Evolutionary conservation across 1,140 invertebrate species (phyloP), one percentile per base, ranked within the genome.

Genomic region (Calycopis cecrops): DNA sequence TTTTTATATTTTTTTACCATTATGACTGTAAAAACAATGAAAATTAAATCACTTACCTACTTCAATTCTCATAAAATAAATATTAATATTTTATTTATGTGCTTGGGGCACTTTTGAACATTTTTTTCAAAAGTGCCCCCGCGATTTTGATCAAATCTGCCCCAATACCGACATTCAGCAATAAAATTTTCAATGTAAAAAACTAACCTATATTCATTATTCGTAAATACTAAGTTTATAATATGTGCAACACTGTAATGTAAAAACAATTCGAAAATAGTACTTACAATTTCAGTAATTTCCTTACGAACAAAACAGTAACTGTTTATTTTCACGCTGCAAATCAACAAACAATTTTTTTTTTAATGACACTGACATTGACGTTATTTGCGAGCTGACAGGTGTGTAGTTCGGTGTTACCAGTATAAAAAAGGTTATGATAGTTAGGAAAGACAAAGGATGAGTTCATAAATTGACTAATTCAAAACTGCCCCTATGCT

Each of bases 1-100:
- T 51, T 35, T 51, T 51, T 51, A 16, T 51, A 37, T 18, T 51
- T 51, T 34, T 35, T 34, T 17, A 51, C 49, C 49, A 18, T 51
- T 35, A 37, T 51, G 33, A 50, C 33, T 35, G 9, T 37, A 37
- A 49, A 34, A 34, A 34, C 34, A 34, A 49, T 14, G 34, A 12
- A 12, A 49, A 34, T 33, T 12, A 35, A 49, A 4, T 35, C 9
- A 42, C 8, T 42, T 12, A 42, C 7, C 8, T 12, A 11, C 7
- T n/a, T 18, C 11, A 12, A 42, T 12, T 16, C 9, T 42, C 12
- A 12, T 1, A 34, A 49, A 49, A 16, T 12, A 35, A 34, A 49
- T 33, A 49, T 33, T 33, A 4, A 49, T 34, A 4, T 6, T 9
- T 9, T 48, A 14, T 50, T 14, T 9, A 9, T 35, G 9, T 50